A percentile compares a stretch with the other conserved stretches of the same genome.
These are phyloP conservation scores for Antheraea yamamai DNA, from an alignment of 2,888 invertebrate species.

Conservation along the genomic window DNA sequence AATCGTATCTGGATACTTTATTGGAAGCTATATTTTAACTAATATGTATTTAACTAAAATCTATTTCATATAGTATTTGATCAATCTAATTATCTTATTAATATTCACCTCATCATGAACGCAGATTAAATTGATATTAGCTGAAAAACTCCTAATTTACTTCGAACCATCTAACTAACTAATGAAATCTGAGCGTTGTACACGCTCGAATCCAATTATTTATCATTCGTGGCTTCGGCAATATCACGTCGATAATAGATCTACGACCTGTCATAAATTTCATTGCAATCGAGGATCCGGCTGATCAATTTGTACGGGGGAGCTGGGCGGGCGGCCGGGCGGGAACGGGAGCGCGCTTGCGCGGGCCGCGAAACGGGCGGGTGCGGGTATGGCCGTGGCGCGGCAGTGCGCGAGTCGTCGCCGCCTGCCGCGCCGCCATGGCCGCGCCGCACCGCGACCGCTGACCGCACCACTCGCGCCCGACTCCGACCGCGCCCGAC, in stretches of 20 bases:
- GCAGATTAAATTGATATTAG: constrained; percentile 12
- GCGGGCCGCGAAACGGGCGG: constrained; percentile 48
- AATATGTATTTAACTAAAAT: not conserved
- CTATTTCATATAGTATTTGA: not conserved
- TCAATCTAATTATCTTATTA: constrained; percentile 25
- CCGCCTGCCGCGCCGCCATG: constrained; percentile 72
- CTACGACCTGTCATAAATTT: constrained; percentile 78
- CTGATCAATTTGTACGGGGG: constrained; percentile 67
- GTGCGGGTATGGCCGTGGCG: constrained; percentile 37
- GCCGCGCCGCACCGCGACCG: constrained; percentile 70
- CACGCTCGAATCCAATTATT: constrained; percentile 43
- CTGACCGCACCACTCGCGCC: constrained; percentile 56
- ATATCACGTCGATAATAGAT: constrained; percentile 73
- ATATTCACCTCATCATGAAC: constrained; percentile 6
- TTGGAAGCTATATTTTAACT: not conserved
- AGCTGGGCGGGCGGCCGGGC: constrained; percentile 37
- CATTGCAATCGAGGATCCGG: constrained; percentile 76
- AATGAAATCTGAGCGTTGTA: constrained; percentile 51
- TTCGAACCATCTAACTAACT: constrained; percentile 30
- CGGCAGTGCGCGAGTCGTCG: constrained; percentile 72
- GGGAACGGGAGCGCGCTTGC: constrained; percentile 34
- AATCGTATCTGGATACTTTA: not conserved
- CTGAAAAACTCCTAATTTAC: constrained; percentile 28
- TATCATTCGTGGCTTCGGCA: constrained; percentile 47
- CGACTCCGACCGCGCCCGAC: constrained; percentile 53